A percentile compares a stretch with the other conserved stretches of the same genome.
These are phyloP conservation scores for Stomorhina lunata DNA, from an alignment of 2,888 invertebrate genomes.

Conservation along the genomic window DNA sequence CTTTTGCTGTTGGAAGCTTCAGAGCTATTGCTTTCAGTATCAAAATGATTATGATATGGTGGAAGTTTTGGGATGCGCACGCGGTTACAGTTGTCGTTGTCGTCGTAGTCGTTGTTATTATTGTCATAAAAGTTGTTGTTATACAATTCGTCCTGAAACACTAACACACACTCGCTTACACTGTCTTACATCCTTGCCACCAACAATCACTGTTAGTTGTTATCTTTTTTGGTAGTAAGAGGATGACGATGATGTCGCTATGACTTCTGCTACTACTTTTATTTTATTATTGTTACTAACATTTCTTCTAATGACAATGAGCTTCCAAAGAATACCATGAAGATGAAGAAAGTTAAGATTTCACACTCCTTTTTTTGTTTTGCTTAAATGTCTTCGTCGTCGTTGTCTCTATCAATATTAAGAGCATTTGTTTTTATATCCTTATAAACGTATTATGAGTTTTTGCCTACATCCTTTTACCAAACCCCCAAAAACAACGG, in stretches of 20 bases:
- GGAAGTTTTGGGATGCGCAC: constrained; percentile 54
- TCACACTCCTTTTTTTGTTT: constrained; percentile 21
- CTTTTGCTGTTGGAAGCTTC: too few species aligned
- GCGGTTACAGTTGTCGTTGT: constrained; percentile 54
- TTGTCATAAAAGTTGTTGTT: constrained; percentile 25
- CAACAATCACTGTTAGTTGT: constrained; percentile 6
- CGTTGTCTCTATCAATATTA: constrained; percentile 55
- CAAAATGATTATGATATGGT: constrained; percentile 34
- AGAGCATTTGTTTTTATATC: constrained; percentile 63
- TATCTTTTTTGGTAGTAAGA: constrained; percentile 34
- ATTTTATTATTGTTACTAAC: constrained; percentile 48
- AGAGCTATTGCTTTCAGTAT: constrained; percentile 1
- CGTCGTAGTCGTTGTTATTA: neutral
- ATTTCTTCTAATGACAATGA: constrained; percentile 60
- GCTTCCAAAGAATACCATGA: neutral
- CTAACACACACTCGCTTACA: neutral
- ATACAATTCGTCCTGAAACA: constrained; percentile 1
- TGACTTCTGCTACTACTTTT: constrained; percentile 41
- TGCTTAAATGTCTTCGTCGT: neutral
- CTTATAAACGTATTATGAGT: constrained; percentile 50
- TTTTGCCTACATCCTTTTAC: constrained; percentile 9
- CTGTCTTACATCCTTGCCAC: neutral
- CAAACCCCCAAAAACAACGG: neutral
- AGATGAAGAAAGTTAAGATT: constrained; percentile 40
- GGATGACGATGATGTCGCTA: constrained; percentile 2